Evolutionary conservation across 2,797 vertebrate species (phyloP), one percentile per base, ranked within the genome.

Genomic region (Anableps anableps): DNA sequence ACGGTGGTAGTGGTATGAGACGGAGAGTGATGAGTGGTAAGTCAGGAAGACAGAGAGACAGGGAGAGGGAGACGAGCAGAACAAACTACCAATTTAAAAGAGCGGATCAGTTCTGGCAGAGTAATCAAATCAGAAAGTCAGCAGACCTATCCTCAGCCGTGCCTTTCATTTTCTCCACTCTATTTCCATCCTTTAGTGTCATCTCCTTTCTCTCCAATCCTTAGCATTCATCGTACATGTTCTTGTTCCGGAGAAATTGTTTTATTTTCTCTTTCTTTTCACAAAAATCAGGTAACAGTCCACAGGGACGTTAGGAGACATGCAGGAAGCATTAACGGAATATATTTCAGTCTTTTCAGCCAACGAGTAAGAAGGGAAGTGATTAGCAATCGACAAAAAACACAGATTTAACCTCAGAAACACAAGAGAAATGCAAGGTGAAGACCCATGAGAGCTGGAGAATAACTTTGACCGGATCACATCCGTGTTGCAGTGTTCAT

Each of bases 51-150:
- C 50, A 72, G 76, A 78, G 66, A 75, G 76, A 71, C 64, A 53
- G 68, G 72, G 75, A 78, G 51, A 47, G 34, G 50, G 48, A 88
- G 81, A 83, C 58, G 73, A 80, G 79, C 77, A 83, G 81, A 86
- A 82, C 85, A 75, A 87, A 89, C 82, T 79, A 85, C 73, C 88
- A 90, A 89, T 91, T 89, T 91, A 48, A 90, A 87, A 86, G 78
- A 92, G 86, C 85, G 81, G 88, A 94, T 93, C 87, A 89, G 87
- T 91, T 94, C 89, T 92, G 88, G 85, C 91, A 91, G 88, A 86
- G 82, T 93, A 94, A 94, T 94, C 90, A 88, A 91, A 94, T 94
- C 91, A 91, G 77, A 91, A 90, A 91, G 89, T 92, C 90, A 92
- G 91, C 88, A 90, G 91, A 93, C 85, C 89, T 79, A 81, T 81